These are phyloP conservation scores for Vombatus ursinus DNA, from an alignment of 2,113 vertebrate genomes.

Conservation along the genomic window DNA sequence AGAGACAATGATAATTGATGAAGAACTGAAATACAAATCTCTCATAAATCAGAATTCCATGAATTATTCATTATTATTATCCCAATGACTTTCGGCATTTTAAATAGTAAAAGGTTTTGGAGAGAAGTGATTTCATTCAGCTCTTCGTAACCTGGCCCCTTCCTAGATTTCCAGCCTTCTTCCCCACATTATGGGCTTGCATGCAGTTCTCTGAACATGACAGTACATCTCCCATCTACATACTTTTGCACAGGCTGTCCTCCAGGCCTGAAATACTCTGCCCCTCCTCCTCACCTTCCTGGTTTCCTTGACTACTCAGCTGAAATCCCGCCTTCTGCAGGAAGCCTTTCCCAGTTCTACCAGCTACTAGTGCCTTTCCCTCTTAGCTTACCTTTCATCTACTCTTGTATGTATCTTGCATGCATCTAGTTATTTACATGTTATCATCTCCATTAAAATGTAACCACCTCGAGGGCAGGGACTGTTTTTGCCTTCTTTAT, in stretches of 20 bases:
- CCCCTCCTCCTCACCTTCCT: neutral
- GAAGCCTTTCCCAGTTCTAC: neutral
- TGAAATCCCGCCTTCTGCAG: neutral
- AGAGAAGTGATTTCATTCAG: neutral
- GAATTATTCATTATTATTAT: too few species aligned
- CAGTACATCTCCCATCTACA: neutral
- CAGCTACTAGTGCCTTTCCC: neutral
- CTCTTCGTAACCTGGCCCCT: neutral
- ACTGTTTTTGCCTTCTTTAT: neutral
- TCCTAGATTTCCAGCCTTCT: conserved; percentile 19
- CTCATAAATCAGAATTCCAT: neutral
- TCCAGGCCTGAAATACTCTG: neutral
- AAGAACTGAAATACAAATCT: neutral
- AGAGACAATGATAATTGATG: neutral
- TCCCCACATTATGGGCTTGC: neutral
- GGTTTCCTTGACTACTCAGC: neutral
- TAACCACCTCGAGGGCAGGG: neutral
- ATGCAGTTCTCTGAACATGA: neutral
- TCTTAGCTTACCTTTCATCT: neutral
- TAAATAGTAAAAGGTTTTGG: neutral
- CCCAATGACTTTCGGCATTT: conserved; percentile 23
- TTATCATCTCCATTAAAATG: neutral
- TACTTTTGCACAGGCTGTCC: neutral
- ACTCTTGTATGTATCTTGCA: neutral
- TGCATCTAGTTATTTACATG: neutral